A percentile compares a stretch with the other conserved stretches of the same genome.
These are phyloP conservation scores for Brachionichthys hirsutus DNA, from an alignment of 2,113 vertebrate species.

Conservation along the genomic window DNA sequence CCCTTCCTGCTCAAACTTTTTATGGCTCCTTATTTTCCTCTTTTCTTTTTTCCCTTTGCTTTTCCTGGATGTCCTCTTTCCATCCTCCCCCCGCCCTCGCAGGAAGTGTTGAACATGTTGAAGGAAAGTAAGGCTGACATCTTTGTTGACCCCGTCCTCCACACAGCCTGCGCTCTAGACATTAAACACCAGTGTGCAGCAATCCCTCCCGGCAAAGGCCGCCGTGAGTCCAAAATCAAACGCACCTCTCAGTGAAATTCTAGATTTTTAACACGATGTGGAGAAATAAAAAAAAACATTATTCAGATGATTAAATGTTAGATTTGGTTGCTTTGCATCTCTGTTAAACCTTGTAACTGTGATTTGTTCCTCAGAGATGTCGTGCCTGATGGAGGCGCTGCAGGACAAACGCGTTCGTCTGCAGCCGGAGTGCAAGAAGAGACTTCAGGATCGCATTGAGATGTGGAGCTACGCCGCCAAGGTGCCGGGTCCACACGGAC, in stretches of 20 bases:
- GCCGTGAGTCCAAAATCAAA: conserved; percentile 82
- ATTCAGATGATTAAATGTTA: too few relatives aligned
- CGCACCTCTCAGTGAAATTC: background rate
- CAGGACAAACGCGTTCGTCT: conserved; percentile 95
- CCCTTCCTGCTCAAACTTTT: background rate
- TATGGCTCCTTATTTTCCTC: too few relatives aligned
- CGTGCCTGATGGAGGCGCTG: conserved; percentile 94
- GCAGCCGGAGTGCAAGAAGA: conserved; percentile 97
- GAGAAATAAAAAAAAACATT: too few relatives aligned
- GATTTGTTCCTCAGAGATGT: conserved; percentile 85
- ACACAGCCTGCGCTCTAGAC: conserved; percentile 96
- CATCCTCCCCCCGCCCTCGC: background rate
- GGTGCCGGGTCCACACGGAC: conserved; percentile 78
- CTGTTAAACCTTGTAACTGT: too few relatives aligned
- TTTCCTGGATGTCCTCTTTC: too few relatives aligned
- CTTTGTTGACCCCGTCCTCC: conserved; percentile 96
- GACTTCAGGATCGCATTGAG: conserved; percentile 94
- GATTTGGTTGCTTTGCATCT: too few relatives aligned
- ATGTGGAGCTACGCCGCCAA: conserved; percentile 99
- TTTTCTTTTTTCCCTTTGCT: background rate
- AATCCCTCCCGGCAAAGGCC: conserved; percentile 90
- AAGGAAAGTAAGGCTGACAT: conserved; percentile 99
- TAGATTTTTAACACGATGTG: too few relatives aligned
- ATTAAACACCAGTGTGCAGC: conserved; percentile 98
- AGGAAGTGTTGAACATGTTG: conserved; percentile 98